Conservation (phyloP, 2,888 invertebrate genomes). For the Drosophila pseudotakahashii region DNA sequence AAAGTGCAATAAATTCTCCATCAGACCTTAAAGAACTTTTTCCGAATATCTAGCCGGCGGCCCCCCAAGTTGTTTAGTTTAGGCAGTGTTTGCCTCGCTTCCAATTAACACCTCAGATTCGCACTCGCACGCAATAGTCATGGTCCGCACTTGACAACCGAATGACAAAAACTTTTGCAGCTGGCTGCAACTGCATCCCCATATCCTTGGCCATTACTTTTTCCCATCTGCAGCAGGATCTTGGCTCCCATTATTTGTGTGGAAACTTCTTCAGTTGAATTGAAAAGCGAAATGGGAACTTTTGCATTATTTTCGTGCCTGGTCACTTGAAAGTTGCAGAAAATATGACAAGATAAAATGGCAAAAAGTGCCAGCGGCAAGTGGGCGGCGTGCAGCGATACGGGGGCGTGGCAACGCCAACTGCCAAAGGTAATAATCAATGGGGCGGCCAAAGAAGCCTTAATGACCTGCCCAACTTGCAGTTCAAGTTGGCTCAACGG, state of each 20-base stretch:
- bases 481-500: constrained; percentile 55
- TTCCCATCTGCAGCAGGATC: constrained; percentile 10
- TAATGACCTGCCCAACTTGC: constrained; percentile 69
- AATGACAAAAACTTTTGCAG: constrained; percentile 42
- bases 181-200: constrained; percentile 3
- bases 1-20: constrained; percentile 36
- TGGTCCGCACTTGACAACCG: constrained; percentile 31
- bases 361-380: constrained; percentile 45
- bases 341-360: constrained; percentile 71
- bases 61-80: constrained; percentile 28
- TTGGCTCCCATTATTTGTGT: constrained; percentile 53
- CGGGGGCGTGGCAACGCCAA: constrained; percentile 4
- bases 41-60: background rate
- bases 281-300: constrained; percentile 72
- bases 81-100: constrained; percentile 24
- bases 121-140: constrained; percentile 23
- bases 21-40: constrained; percentile 27
- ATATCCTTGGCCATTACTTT: constrained; percentile 2
- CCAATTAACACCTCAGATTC: constrained; percentile 46
- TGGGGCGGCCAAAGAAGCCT: constrained; percentile 42
- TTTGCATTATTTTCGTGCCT: constrained; percentile 56
- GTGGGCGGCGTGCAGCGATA: constrained; percentile 12
- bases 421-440: constrained; percentile 46
- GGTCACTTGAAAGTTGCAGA: constrained; percentile 53
- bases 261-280: constrained; percentile 74